Conservation (phyloP, 1,140 invertebrate genomes). For the Drosophila sucinea region DNA sequence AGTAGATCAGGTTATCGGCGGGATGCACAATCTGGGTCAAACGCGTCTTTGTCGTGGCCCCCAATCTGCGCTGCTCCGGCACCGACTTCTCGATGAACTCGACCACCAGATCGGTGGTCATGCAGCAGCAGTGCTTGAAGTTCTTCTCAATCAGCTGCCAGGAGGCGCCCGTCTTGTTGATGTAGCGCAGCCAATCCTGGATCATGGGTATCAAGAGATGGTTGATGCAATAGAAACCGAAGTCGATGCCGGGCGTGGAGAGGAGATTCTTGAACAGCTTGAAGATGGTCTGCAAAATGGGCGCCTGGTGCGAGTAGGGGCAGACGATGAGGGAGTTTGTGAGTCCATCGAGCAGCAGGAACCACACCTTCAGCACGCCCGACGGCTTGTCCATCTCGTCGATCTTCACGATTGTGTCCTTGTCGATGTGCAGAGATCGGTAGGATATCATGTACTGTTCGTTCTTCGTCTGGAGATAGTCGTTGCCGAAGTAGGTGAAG, state of each 20-base stretch:
- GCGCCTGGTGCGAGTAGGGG: constrained; percentile 92
- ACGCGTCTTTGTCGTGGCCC: constrained; percentile 63
- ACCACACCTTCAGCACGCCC: constrained; percentile 95
- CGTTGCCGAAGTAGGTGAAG: constrained; percentile 84
- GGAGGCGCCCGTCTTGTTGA: constrained; percentile 87
- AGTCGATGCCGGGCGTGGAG: constrained; percentile 90
- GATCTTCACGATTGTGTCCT: constrained; percentile 85
- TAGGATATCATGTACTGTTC: constrained; percentile 84
- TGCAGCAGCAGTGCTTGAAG: constrained; percentile 96
- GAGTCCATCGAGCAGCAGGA: constrained; percentile 94
- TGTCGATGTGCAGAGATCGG: constrained; percentile 85
- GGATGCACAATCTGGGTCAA: constrained; percentile 77
- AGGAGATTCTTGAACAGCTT: constrained; percentile 91
- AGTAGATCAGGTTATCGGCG: constrained; percentile 75
- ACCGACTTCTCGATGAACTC: constrained; percentile 86
- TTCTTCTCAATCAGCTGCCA: constrained; percentile 91
- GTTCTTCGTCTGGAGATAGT: constrained; percentile 82
- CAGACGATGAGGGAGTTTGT: constrained; percentile 92
- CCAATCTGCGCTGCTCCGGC: constrained; percentile 60
- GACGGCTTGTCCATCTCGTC: constrained; percentile 90
- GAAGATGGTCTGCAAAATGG: constrained; percentile 93
- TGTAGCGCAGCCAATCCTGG: constrained; percentile 93
- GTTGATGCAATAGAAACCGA: constrained; percentile 95
- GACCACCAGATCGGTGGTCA: constrained; percentile 95
- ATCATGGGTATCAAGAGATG: constrained; percentile 94